Evolutionary conservation across 2,888 invertebrate species (phyloP).

Genomic region (Neoitamus cyanurus): DNA sequence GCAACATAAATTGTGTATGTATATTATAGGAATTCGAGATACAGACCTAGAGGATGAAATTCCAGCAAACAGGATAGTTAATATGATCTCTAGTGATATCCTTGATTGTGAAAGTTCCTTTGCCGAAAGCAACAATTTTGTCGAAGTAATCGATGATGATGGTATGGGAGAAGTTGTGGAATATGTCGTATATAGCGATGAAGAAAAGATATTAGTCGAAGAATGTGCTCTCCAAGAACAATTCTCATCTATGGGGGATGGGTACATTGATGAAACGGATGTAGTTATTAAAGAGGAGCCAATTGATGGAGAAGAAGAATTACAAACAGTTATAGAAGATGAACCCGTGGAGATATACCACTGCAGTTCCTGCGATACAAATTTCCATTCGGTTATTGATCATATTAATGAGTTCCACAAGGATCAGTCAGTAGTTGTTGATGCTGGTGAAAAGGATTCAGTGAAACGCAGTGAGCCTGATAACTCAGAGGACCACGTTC

Average conservation of each 20-base stretch:
- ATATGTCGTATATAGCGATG: constrained; percentile 20
- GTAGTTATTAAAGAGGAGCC: not conserved
- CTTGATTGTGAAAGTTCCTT: not conserved
- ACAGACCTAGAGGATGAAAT: constrained; percentile 23
- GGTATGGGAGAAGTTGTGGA: constrained; percentile 9
- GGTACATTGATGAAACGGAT: not conserved
- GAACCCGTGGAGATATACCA: constrained; percentile 29
- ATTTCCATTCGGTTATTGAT: constrained; percentile 46
- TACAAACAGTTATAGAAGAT: too few relatives aligned
- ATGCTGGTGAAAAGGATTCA: not conserved
- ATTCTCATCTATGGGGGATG: not conserved
- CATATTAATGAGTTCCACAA: constrained; percentile 49
- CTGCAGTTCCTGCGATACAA: constrained; percentile 47
- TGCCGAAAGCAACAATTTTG: constrained; percentile 25
- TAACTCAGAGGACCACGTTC: not conserved
- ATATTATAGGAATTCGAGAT: not conserved
- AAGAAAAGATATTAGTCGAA: not conserved
- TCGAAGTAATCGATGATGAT: constrained; percentile 22
- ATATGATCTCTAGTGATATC: not conserved
- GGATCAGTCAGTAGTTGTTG: constrained; percentile 41
- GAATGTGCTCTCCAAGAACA: not conserved
- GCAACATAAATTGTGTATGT: not conserved
- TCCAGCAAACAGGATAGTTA: constrained; percentile 9
- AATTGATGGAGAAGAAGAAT: not conserved
- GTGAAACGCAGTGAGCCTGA: not conserved